Evolutionary conservation across 2,113 vertebrate species (phyloP), one percentile per base, ranked within the genome.

Genomic region (Centropus bengalensis): DNA sequence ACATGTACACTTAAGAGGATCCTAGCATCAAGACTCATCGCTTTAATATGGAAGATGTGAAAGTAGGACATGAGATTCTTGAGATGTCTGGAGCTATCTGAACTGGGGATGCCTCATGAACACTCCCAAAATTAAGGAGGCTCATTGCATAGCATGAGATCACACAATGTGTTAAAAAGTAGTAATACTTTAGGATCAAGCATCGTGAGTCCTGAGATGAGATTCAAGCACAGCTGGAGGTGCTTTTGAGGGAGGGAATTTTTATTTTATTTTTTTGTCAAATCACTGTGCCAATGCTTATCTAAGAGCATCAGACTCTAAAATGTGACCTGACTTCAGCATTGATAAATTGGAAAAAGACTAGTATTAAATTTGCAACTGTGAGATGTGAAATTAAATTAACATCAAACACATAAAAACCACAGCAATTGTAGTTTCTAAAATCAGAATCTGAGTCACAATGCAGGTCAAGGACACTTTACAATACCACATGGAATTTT

Each of bases 371-470:
- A 78, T 92, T 91, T 75, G 47, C 51, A 64, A 78, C 28, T 71
- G 32, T 22, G 44, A 84, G 52, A 87, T 86, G 66, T 42, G 38
- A 86, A 52, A 91, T 71, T 83, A 86, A 77, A 92, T 84, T 91
- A 58, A 40, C 20, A 26, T 95, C 60, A 92, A 84, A 78, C 24
- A 42, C 47, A 51, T 60, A 38, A 68, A 92, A 89, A 95, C 13
- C 56, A 75, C 33, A 76, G 32, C 30, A 86, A 79, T 16, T 13
- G 6, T 60, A 73, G 45, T 40, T 42, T 45, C 27, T 83, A 54
- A 89, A 94, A 81, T 67, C 88, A 67, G 62, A 91, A 64, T 85
- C 54, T 56, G 28, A 76, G 14, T 49, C 76, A 68, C 0, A 0
- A 45, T 44, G 47, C 23, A 33, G 27, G 23, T 60, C 63, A 67